Base-by-base conservation (phyloP, 2,888 invertebrate genomes). In the Caradrina clavipalpis region DNA sequence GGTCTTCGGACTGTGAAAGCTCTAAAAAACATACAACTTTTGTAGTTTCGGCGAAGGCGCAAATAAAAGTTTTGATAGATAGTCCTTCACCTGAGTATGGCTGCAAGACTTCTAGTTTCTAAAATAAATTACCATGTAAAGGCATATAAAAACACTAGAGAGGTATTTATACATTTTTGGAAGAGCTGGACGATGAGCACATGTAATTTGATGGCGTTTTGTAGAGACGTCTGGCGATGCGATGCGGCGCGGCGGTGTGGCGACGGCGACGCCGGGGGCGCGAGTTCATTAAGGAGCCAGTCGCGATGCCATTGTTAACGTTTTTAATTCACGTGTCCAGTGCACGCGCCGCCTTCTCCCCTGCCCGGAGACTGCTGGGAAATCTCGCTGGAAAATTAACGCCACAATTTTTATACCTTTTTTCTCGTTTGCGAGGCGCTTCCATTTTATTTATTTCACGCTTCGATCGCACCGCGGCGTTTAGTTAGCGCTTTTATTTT, bases 311-410 rank as follows among this genome's bases (percentile, higher is more conserved):
- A 93, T 94, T 95, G 95, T 95, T 93, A 95, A 92, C 93, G 92
- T 92, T 95, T 95, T 95, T 95, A 95, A 95, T 95, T 95, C 95
- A 95, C 92, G 94, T 95, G 95, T 95, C 95, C 92, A 89, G 88
- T 90, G 93, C 95, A 95, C 93, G 94, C 93, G 92, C 90, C 88
- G 90, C 90, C 89, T 89, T 88, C 86, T 86, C 86, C 85, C 86
- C 79, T 85, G 88, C 87, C 83, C 87, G 82, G 88, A 89, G 92
- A 93, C 93, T 93, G 93, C 91, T 92, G 94, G 94, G 92, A 95
- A 96, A 95, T 95, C 95, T 95, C 94, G 91, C 90, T 94, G 94
- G 94, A 94, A 95, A 95, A 95, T 95, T 95, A 94, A 95, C 94
- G 92, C 93, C 93, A 92, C 94, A 89, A 91, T 94, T 95, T 95